Percentiles rank a stretch among this genome's conserved stretches.
phyloP scores from a whole-genome alignment of 2,113 vertebrate species.

The Amazona vittata region DNA sequence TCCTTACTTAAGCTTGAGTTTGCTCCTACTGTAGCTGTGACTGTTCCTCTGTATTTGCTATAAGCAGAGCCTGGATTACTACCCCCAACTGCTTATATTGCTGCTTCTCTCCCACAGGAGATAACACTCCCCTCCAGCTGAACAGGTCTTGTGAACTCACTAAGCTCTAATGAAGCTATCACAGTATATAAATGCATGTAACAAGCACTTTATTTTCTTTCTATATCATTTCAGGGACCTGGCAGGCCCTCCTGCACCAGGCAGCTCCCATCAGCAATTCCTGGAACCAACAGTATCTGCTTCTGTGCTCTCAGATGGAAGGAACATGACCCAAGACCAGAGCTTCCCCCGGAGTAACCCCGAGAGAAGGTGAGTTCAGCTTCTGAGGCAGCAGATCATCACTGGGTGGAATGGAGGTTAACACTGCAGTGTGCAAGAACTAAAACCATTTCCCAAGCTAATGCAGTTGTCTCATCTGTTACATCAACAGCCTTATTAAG shows the following conservation, averaged over 20 bases:
- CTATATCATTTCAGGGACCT: slow-evolving; percentile 62
- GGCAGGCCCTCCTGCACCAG: not conserved
- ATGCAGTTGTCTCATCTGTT: not conserved
- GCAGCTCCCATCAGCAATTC: not conserved
- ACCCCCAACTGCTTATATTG: not conserved
- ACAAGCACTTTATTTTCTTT: not conserved
- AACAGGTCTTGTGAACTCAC: not conserved
- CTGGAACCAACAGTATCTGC: not conserved
- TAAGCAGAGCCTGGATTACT: not conserved
- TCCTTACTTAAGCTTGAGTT: not conserved
- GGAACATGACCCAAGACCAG: not conserved
- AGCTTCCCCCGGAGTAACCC: not conserved
- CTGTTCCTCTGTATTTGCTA: not conserved
- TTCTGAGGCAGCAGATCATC: not conserved
- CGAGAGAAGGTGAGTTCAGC: slow-evolving; percentile 67
- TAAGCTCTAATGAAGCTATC: not conserved
- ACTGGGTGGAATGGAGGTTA: not conserved
- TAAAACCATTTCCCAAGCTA: not conserved
- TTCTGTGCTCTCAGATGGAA: not conserved
- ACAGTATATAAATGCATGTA: not conserved
- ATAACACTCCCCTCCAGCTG: not conserved
- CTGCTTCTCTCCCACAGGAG: not conserved
- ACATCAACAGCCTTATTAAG: not conserved
- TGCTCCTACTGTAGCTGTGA: not conserved
- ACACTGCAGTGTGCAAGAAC: not conserved